Evolutionary conservation across 2,113 vertebrate genomes (phyloP).

Genomic region (Oostethus manadensis): DNA sequence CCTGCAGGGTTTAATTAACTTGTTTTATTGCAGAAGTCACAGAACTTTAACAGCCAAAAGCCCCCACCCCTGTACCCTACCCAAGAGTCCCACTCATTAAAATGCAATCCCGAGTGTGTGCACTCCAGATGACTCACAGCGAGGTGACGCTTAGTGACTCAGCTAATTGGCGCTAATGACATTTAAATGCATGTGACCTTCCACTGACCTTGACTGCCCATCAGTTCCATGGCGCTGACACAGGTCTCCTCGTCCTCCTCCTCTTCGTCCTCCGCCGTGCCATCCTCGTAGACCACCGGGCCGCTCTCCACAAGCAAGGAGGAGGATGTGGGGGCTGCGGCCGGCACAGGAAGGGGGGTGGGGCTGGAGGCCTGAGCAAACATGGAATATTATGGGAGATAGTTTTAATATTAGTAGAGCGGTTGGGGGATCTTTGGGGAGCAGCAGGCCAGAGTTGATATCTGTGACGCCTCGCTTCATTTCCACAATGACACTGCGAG

Average conservation of each 20-base stretch:
- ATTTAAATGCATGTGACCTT: background rate
- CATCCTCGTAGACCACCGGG: constrained; percentile 10
- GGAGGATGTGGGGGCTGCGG: background rate
- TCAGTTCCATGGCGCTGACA: constrained; percentile 5
- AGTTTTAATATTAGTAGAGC: background rate
- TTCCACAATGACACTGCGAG: too few relatives aligned
- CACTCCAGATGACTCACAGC: too few relatives aligned
- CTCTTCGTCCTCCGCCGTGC: background rate
- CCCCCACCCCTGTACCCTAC: too few relatives aligned
- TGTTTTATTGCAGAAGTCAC: too few relatives aligned
- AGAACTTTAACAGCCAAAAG: too few relatives aligned
- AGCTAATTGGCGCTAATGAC: background rate
- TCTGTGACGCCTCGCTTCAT: too few relatives aligned
- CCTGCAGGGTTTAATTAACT: too few relatives aligned
- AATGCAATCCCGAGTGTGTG: too few relatives aligned
- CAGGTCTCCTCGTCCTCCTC: constrained; percentile 8
- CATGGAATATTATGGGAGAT: background rate
- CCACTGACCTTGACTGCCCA: background rate
- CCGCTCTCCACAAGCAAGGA: constrained; percentile 6
- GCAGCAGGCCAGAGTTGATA: too few relatives aligned
- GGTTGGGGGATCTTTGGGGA: too few relatives aligned
- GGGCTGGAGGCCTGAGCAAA: background rate
- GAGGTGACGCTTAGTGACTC: background rate
- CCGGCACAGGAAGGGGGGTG: background rate
- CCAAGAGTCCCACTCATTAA: too few relatives aligned